Percentiles rank a stretch among this genome's conserved stretches.
Conservation (phyloP, 2,113 vertebrate species). For the Pyrgilauda ruficollis region DNA sequence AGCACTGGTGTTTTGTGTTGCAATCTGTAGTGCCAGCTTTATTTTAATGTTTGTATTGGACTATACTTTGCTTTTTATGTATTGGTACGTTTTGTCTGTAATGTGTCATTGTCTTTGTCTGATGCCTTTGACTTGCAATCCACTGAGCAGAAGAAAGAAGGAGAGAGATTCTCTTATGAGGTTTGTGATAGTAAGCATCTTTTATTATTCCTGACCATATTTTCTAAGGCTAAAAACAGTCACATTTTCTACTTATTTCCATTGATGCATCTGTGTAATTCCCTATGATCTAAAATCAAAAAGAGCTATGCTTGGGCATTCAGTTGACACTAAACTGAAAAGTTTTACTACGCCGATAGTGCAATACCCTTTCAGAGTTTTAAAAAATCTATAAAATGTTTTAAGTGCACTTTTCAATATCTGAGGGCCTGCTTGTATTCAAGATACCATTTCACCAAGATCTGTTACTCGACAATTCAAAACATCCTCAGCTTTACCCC, state of each 20-base stretch:
- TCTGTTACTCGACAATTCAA: background rate
- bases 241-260: background rate
- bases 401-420: constrained; percentile 37
- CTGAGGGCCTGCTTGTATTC: background rate
- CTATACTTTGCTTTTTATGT: constrained; percentile 15
- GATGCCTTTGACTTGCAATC: constrained; percentile 74
- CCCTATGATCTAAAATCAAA: background rate
- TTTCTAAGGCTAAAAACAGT: background rate
- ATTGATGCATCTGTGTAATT: background rate
- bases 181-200: constrained; percentile 85
- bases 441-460: background rate
- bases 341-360: background rate
- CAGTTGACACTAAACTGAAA: background rate
- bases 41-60: constrained; percentile 26
- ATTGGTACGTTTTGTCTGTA: constrained; percentile 74
- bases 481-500: background rate
- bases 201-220: constrained; percentile 42
- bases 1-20: constrained; percentile 24
- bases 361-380: background rate
- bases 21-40: constrained; percentile 27
- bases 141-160: constrained; percentile 95
- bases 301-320: background rate
- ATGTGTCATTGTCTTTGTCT: constrained; percentile 83
- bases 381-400: background rate
- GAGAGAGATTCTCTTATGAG: constrained; percentile 97